Evolutionary conservation across 2,113 vertebrate species (phyloP).

Genomic region (Anseranas semipalmata): DNA sequence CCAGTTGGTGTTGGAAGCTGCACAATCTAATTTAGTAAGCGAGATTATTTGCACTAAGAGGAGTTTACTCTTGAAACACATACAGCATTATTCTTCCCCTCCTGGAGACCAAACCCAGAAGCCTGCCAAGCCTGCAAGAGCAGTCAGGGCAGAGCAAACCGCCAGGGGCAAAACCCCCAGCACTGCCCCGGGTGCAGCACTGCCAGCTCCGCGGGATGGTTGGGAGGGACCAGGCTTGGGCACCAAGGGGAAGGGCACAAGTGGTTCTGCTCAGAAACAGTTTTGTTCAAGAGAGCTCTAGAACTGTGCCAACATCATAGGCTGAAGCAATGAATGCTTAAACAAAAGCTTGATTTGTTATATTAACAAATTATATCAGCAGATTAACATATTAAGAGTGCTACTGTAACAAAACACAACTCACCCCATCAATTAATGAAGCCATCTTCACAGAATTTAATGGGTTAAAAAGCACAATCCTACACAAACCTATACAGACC

Average conservation of each 20-base stretch:
- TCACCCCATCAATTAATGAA: too few relatives aligned
- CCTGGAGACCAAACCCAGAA: background rate
- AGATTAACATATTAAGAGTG: background rate
- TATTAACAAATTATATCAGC: background rate
- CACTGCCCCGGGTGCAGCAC: background rate
- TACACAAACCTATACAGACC: background rate
- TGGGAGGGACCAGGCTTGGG: too few relatives aligned
- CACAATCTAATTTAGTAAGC: background rate
- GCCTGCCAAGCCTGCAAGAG: background rate
- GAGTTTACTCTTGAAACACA: background rate
- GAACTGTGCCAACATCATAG: background rate
- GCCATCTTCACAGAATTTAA: background rate
- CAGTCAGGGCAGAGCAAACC: background rate
- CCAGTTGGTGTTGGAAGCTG: background rate
- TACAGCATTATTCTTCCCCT: accelerated
- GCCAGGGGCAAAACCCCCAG: background rate
- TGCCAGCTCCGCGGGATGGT: too few relatives aligned
- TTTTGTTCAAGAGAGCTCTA: background rate
- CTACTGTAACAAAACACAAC: background rate
- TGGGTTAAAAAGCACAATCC: background rate
- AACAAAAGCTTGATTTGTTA: background rate
- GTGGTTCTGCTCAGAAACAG: background rate
- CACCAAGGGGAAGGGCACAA: background rate
- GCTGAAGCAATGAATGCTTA: background rate
- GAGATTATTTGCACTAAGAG: background rate